Conservation (phyloP, 1,140 invertebrate species). For the Spodoptera litura region DNA sequence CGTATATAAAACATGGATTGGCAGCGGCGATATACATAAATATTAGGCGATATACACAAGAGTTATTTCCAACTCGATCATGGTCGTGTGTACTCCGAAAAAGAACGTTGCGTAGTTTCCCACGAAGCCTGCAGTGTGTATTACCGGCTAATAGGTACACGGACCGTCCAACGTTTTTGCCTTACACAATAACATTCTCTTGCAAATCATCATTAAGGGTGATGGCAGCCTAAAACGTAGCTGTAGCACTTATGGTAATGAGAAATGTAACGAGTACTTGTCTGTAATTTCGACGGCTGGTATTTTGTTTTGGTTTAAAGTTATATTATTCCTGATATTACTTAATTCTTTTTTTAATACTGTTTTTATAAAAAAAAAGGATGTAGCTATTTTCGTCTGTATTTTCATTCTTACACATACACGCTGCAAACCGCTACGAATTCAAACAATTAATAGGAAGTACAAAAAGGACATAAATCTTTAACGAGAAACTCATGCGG, state of each 20-base stretch:
- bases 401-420: too few relatives aligned
- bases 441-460: too few relatives aligned
- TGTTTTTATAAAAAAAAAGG: too few relatives aligned
- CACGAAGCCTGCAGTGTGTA: slow-evolving; percentile 61
- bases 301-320: too few relatives aligned
- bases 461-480: too few relatives aligned
- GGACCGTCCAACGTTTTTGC: slow-evolving; percentile 55
- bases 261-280: background rate
- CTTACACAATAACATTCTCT: slow-evolving; percentile 43
- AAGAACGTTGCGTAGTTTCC: slow-evolving; percentile 60
- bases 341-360: too few relatives aligned
- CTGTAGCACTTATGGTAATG: slow-evolving; percentile 12
- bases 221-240: slow-evolving; percentile 30
- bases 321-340: too few relatives aligned
- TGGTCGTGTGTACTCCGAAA: slow-evolving; percentile 57
- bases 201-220: slow-evolving; percentile 42
- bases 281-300: too few relatives aligned
- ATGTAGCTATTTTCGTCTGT: too few relatives aligned
- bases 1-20: background rate
- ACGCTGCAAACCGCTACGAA: too few relatives aligned
- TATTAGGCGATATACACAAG: background rate
- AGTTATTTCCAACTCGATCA: slow-evolving; percentile 54
- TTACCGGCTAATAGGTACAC: slow-evolving; percentile 69
- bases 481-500: too few relatives aligned
- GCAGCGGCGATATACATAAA: background rate